These are phyloP conservation scores for Ecliptopera silaceata DNA, from an alignment of 2,888 invertebrate species.

Conservation along the genomic window DNA sequence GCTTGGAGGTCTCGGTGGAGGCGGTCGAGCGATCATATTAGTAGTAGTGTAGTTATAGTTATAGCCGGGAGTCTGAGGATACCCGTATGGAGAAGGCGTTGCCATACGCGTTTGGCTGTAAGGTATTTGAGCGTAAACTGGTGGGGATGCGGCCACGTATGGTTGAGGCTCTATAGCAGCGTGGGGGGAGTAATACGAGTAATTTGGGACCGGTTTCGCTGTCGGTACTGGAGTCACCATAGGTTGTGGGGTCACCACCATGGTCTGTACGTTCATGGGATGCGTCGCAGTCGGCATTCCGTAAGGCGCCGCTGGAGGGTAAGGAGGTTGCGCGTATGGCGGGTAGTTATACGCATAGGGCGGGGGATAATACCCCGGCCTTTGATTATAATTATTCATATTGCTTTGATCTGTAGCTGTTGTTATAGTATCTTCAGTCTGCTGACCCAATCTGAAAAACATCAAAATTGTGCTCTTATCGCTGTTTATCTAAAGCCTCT, in stretches of 20 bases:
- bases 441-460: constrained; percentile 65
- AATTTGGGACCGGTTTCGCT: constrained; percentile 45
- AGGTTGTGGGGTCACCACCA: constrained; percentile 15
- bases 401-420: constrained; percentile 55
- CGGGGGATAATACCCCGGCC: constrained; percentile 62
- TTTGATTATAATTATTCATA: constrained; percentile 73
- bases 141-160: constrained; percentile 49
- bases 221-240: constrained; percentile 26
- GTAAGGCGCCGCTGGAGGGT: constrained; percentile 60
- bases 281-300: constrained; percentile 56
- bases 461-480: constrained; percentile 23
- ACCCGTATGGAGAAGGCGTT: constrained; percentile 60
- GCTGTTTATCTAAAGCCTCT: constrained; percentile 28
- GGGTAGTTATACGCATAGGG: constrained; percentile 58
- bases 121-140: constrained; percentile 58
- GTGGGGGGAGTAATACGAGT: constrained; percentile 57
- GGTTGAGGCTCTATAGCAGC: constrained; percentile 48
- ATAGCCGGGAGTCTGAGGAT: constrained; percentile 54
- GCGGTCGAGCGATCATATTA: constrained; percentile 69
- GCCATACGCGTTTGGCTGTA: constrained; percentile 73
- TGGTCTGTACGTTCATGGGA: constrained; percentile 42
- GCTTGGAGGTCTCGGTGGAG: constrained; percentile 52
- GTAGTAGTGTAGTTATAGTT: constrained; percentile 74
- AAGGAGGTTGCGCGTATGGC: constrained; percentile 62
- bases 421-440: constrained; percentile 68